Base-by-base conservation (phyloP, 2,797 vertebrate species). In the Epinephelus malabaricus region DNA sequence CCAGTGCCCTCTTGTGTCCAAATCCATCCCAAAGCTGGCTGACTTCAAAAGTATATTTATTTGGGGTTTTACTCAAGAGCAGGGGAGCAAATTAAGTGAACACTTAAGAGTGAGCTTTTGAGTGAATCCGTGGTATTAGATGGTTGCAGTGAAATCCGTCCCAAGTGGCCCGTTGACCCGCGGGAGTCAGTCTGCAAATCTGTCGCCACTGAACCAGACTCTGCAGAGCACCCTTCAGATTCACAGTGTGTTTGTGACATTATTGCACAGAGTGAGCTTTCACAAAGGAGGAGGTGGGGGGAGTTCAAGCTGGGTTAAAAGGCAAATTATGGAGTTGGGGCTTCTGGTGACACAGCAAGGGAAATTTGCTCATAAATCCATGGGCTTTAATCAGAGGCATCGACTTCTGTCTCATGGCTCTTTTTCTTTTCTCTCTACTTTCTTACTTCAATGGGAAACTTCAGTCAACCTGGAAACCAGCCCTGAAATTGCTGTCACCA, bases 1-100 rank as follows among this genome's bases (percentile, higher is more conserved):
- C 82, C 76, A 89, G 83, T 93, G 92, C 92, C 92, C 86, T 84
- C 92, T 83, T 62, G 88, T 94, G 92, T 79, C 27, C n/a, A 50
- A 54, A 21, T 3, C 3, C 10, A 38, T 40, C 34, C 34, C 6
- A 53, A 60, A 69, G 6, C 21, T 13, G 21, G 19, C 17, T 45
- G 54, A 27, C 55, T 46, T 21, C 25, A n/a, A 56, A 67, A 69
- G 43, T 25, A 56, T 40, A 38, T 82, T 78, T 74, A 77, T 85
- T 79, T 83, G 73, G 67, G 69, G 59, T 58, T 83, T 67, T 55
- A 76, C 34, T 73, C 47, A 76, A 72, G 66, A 85, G 71, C 40
- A 68, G 64, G 45, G 30, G 65, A 79, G 67, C 18, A 79, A 79
- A 88, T 81, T 14, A 69, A 68, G 58, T 50, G 47, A 61, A n/a